These are phyloP conservation scores for Lytechinus variegatus DNA, from an alignment of 35 echinoderm and acorn worm species.

Conservation along the genomic window DNA sequence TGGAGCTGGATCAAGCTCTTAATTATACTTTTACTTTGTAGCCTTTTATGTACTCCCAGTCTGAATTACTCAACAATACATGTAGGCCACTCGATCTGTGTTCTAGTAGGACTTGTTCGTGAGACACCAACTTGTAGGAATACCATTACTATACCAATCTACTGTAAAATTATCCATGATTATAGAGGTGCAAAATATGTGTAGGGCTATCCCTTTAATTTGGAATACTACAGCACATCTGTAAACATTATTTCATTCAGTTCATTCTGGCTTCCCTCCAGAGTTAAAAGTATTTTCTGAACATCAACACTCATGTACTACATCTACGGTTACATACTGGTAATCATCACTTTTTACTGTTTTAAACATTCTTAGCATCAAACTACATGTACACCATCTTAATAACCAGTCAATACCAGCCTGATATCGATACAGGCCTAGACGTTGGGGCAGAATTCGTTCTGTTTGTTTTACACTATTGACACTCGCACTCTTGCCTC, in stretches of 20 bases:
- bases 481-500: slow-evolving; percentile 32
- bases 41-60: too few relatives aligned
- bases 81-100: too few relatives aligned
- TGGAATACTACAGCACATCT: too few relatives aligned
- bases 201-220: too few relatives aligned
- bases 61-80: too few relatives aligned
- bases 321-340: not conserved
- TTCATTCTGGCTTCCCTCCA: not conserved
- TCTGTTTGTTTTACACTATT: slow-evolving; percentile 28
- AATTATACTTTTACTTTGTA: too few relatives aligned
- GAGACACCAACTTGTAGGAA: too few relatives aligned
- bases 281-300: not conserved
- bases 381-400: not conserved
- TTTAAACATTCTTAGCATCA: not conserved
- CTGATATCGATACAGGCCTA: not conserved
- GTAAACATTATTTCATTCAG: not conserved
- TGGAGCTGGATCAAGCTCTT: too few relatives aligned
- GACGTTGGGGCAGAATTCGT: not conserved
- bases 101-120: too few relatives aligned
- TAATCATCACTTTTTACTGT: not conserved
- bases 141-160: too few relatives aligned
- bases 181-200: too few relatives aligned
- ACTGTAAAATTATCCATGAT: too few relatives aligned
- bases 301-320: not conserved
- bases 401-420: not conserved